Percentiles rank a stretch among this genome's conserved stretches.
These are phyloP conservation scores for Antechinus stuartii DNA, from an alignment of 2,113 vertebrate genomes.

Conservation along the genomic window DNA sequence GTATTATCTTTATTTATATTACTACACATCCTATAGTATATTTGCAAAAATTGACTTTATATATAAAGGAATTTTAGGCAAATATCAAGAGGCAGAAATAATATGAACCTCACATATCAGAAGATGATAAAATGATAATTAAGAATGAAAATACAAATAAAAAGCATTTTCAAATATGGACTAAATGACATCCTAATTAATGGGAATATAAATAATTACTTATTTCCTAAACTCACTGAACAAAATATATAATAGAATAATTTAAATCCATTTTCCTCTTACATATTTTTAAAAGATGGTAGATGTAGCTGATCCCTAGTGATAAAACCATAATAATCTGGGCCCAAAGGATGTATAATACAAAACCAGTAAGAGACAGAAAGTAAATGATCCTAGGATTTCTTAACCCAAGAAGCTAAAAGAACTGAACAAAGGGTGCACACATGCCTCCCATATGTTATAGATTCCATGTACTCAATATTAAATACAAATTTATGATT, in stretches of 20 bases:
- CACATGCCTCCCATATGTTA: neutral
- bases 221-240: neutral
- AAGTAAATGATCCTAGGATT: neutral
- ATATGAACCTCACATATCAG: no score
- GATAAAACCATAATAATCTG: neutral
- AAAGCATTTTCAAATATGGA: no score
- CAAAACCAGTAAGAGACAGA: constrained; percentile 61
- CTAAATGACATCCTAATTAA: no score
- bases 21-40: no score
- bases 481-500: constrained; percentile 33
- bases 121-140: no score
- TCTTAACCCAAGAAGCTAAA: constrained; percentile 54
- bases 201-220: neutral
- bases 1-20: no score
- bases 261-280: neutral
- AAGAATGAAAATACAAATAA: no score
- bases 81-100: no score
- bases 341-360: neutral
- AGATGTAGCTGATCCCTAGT: neutral
- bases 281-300: neutral
- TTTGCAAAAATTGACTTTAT: no score
- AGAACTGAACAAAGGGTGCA: constrained; percentile 18
- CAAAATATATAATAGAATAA: neutral
- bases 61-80: no score
- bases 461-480: neutral